Conservation (phyloP, 1,140 invertebrate genomes). For the Drosophila sucinea region DNA sequence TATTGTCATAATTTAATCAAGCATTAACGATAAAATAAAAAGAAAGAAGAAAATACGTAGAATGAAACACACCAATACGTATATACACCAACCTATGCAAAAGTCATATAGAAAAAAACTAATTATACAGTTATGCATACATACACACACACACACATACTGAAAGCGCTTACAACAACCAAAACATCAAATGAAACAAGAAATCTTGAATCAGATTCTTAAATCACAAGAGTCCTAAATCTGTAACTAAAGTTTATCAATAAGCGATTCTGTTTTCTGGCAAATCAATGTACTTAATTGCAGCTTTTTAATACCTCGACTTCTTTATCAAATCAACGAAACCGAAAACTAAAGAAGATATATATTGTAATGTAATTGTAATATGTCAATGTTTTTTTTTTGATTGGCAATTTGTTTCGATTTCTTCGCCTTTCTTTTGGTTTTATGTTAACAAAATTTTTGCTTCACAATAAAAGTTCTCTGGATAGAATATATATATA, state of each 20-base stretch:
- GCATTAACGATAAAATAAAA: slow-evolving; percentile 28
- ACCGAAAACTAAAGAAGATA: not conserved
- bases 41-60: slow-evolving; percentile 19
- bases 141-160: not conserved
- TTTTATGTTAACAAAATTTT: not conserved
- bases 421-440: not conserved
- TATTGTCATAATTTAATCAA: slow-evolving; percentile 30
- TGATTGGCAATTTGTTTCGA: not conserved
- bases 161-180: slow-evolving; percentile 7
- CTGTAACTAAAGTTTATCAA: slow-evolving; percentile 1
- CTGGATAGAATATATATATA: slow-evolving; percentile 31
- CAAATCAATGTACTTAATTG: slow-evolving; percentile 9
- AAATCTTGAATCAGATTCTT: not conserved
- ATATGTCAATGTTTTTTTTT: not conserved
- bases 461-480: slow-evolving; percentile 26
- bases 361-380: not conserved
- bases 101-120: no score
- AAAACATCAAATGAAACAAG: slow-evolving; percentile 8
- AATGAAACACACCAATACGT: slow-evolving; percentile 13
- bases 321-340: slow-evolving; percentile 1
- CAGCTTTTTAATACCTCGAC: not conserved
- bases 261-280: slow-evolving; percentile 5
- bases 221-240: slow-evolving; percentile 4
- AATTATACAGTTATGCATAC: not conserved
- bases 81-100: not conserved